Conservation (phyloP, 1,140 invertebrate genomes). For the Calephelis nemesis region DNA sequence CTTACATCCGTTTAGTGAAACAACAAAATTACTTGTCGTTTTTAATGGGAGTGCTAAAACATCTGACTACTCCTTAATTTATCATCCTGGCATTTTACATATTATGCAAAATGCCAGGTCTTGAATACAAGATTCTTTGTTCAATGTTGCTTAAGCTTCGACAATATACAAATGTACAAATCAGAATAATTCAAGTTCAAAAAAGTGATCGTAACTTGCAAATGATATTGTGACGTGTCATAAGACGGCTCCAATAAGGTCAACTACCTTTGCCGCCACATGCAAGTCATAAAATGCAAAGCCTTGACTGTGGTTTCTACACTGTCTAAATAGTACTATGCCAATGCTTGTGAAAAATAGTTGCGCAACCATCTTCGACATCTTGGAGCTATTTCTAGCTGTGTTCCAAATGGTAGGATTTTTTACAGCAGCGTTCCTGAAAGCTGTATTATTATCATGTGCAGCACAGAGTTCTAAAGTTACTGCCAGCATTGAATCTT, state of each 20-base stretch:
- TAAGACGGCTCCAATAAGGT: too few relatives aligned
- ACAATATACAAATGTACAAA: too few relatives aligned
- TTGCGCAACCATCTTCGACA: slow-evolving; percentile 11
- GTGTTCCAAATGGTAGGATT: slow-evolving; percentile 12
- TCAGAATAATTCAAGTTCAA: too few relatives aligned
- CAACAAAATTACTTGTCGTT: neutral
- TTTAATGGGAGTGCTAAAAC: neutral
- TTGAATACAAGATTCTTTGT: too few relatives aligned
- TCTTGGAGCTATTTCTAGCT: neutral
- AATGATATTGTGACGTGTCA: too few relatives aligned
- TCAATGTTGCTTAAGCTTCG: too few relatives aligned
- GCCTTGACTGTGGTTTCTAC: slow-evolving; percentile 4
- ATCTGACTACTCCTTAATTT: too few relatives aligned
- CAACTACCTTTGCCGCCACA: neutral
- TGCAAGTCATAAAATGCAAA: neutral
- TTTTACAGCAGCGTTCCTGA: slow-evolving; percentile 4
- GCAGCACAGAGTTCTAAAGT: slow-evolving; percentile 20
- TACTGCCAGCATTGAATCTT: slow-evolving; percentile 13
- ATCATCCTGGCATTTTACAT: too few relatives aligned
- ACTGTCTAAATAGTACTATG: slow-evolving; percentile 6
- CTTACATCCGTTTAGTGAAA: neutral
- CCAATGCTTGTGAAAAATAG: slow-evolving; percentile 20
- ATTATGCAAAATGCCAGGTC: too few relatives aligned
- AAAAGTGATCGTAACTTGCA: too few relatives aligned
- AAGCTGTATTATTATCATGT: slow-evolving; percentile 14